Evolutionary conservation across 2,888 invertebrate genomes (phyloP).

Genomic region (Allophyes oxyacanthae): DNA sequence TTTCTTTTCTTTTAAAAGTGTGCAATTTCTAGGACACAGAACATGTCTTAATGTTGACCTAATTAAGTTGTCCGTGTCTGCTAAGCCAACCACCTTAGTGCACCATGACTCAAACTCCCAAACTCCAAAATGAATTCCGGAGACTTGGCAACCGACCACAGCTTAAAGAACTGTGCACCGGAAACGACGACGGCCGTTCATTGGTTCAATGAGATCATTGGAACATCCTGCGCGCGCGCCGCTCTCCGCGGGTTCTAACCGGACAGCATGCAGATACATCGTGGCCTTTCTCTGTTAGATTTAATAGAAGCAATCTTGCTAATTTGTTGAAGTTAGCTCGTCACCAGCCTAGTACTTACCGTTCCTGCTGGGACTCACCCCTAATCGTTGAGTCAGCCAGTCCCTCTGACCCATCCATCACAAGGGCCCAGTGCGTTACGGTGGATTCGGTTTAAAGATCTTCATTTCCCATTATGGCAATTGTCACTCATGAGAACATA

Average conservation of each 20-base stretch:
- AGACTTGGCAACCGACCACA: constrained; percentile 41
- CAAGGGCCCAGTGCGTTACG: too few relatives aligned
- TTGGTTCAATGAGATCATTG: constrained; percentile 80
- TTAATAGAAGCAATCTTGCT: not conserved
- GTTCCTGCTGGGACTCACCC: too few relatives aligned
- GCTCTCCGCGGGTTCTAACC: constrained; percentile 54
- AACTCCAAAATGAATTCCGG: constrained; percentile 46
- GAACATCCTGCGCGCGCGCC: constrained; percentile 69
- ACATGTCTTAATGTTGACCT: too few relatives aligned
- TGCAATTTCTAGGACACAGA: too few relatives aligned
- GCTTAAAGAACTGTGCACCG: constrained; percentile 60
- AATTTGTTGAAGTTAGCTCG: not conserved
- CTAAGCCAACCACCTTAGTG: not conserved
- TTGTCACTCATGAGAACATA: too few relatives aligned
- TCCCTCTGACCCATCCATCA: too few relatives aligned
- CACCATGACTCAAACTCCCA: constrained; percentile 44
- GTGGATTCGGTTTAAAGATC: too few relatives aligned
- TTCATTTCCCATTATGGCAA: too few relatives aligned
- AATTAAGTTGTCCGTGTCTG: not conserved
- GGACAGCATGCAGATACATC: constrained; percentile 48
- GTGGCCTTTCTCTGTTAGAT: constrained; percentile 32
- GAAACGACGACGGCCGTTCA: constrained; percentile 68
- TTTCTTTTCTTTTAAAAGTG: too few relatives aligned
- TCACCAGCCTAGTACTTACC: too few relatives aligned
- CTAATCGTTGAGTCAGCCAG: too few relatives aligned